Conservation (phyloP, 2,797 vertebrate genomes). For the Mormyrops attenuatus region DNA sequence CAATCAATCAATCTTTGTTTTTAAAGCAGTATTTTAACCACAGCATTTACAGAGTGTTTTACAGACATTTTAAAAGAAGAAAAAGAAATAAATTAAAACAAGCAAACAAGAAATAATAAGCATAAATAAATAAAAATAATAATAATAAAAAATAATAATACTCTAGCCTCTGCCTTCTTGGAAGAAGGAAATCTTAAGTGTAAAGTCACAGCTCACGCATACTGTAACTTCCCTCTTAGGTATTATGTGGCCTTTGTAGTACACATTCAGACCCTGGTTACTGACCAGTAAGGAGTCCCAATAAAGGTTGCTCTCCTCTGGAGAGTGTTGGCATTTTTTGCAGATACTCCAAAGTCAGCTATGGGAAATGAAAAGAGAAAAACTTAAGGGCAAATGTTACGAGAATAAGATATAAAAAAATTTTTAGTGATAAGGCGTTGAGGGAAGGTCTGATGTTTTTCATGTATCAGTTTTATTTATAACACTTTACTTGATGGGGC, state of each 20-base stretch:
- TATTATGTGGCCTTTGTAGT: neutral
- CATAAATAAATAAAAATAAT: neutral
- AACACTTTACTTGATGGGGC: neutral
- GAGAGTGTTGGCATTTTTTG: constrained; percentile 54
- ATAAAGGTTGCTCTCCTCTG: constrained; percentile 61
- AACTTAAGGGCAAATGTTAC: neutral
- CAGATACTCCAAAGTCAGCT: constrained; percentile 67
- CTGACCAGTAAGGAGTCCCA: constrained; percentile 63
- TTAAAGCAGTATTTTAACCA: neutral
- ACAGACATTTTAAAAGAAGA: neutral
- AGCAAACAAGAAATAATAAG: neutral
- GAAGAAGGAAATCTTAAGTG: no score
- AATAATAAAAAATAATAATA: neutral
- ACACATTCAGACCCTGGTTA: neutral
- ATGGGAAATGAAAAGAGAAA: neutral
- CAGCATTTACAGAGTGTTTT: neutral
- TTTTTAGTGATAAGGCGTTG: neutral
- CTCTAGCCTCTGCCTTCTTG: neutral
- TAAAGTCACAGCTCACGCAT: neutral
- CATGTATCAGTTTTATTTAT: neutral
- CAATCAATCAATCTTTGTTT: neutral
- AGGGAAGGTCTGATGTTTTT: neutral
- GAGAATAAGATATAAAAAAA: neutral
- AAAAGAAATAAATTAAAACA: neutral
- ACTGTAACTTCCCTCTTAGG: no score